Evolutionary conservation across 2,113 vertebrate species (phyloP).

Genomic region (Lethenteron reissneri): DNA sequence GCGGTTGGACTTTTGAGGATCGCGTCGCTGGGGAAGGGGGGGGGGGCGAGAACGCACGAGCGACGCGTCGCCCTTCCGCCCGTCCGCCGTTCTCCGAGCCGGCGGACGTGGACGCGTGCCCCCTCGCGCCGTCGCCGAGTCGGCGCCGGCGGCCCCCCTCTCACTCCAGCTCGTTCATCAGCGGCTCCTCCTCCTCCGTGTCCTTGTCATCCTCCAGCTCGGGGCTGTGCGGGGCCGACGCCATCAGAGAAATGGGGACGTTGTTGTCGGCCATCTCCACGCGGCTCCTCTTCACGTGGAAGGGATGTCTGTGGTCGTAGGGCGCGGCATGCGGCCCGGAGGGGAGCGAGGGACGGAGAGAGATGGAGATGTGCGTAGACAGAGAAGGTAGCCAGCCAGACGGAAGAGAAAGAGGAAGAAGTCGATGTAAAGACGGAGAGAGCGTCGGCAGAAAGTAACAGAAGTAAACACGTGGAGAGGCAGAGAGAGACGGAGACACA

Average conservation of each 20-base stretch:
- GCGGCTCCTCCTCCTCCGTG: conserved; percentile 96
- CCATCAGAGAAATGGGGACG: conserved; percentile 95
- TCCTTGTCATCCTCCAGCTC: conserved; percentile 93
- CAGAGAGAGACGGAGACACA: too few relatives aligned
- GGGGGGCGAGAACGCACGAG: too few relatives aligned
- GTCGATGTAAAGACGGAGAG: neutral
- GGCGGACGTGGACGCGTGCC: too few relatives aligned
- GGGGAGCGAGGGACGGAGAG: neutral
- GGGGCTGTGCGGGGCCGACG: conserved; percentile 94
- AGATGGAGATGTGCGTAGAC: neutral
- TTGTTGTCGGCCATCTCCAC: conserved; percentile 92
- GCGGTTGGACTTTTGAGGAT: too few relatives aligned
- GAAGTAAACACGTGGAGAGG: too few relatives aligned
- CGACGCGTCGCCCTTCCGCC: too few relatives aligned
- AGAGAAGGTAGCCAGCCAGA: neutral
- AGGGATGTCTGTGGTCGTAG: conserved; percentile 43
- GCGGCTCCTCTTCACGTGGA: conserved; percentile 94
- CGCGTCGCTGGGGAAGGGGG: too few relatives aligned
- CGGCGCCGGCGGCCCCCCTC: conserved; percentile 18
- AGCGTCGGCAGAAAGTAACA: neutral
- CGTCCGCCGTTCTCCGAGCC: too few relatives aligned
- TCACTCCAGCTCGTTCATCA: conserved; percentile 64
- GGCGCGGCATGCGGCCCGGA: neutral
- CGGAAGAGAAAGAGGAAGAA: neutral
- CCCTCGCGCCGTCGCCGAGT: too few relatives aligned